Evolutionary conservation across 2,888 invertebrate genomes (phyloP).

Genomic region (Craniophora ligustri): DNA sequence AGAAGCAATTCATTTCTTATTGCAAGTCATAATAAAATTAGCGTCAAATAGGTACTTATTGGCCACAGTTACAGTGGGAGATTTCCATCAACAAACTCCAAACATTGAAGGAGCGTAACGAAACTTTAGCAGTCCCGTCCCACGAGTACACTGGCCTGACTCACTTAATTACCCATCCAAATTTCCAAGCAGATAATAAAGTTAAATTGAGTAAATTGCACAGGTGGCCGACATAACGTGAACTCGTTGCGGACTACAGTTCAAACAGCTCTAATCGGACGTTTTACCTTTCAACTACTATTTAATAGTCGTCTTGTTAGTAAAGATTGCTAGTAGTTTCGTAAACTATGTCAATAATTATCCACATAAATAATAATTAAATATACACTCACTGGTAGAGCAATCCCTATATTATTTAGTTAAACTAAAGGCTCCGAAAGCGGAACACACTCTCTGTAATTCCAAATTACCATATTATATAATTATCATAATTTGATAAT

Average conservation of each 20-base stretch:
- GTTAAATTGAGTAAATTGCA: slow-evolving; percentile 79
- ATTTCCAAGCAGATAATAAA: slow-evolving; percentile 75
- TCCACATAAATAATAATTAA: slow-evolving; percentile 21
- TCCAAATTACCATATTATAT: too few relatives aligned
- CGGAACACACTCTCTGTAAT: background rate
- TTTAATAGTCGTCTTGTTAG: slow-evolving; percentile 56
- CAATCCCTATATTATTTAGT: background rate
- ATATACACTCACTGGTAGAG: background rate
- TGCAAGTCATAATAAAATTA: slow-evolving; percentile 20
- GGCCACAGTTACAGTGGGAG: slow-evolving; percentile 29
- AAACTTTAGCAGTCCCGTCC: slow-evolving; percentile 60
- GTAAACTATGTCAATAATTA: slow-evolving; percentile 29
- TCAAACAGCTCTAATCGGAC: slow-evolving; percentile 64
- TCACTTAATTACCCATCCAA: slow-evolving; percentile 74
- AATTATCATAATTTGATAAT: too few relatives aligned
- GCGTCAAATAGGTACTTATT: slow-evolving; percentile 52
- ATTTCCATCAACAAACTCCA: slow-evolving; percentile 53
- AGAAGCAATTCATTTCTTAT: slow-evolving; percentile 23
- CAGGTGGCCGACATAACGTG: slow-evolving; percentile 70
- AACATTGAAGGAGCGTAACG: slow-evolving; percentile 58
- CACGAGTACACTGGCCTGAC: slow-evolving; percentile 61
- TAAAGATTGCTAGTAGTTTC: slow-evolving; percentile 20
- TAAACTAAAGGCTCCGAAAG: background rate
- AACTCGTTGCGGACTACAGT: slow-evolving; percentile 56
- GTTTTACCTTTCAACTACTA: slow-evolving; percentile 63